phyloP scores from a whole-genome alignment of 2,113 vertebrate genomes.

The Cephalopholis sonnerati region DNA sequence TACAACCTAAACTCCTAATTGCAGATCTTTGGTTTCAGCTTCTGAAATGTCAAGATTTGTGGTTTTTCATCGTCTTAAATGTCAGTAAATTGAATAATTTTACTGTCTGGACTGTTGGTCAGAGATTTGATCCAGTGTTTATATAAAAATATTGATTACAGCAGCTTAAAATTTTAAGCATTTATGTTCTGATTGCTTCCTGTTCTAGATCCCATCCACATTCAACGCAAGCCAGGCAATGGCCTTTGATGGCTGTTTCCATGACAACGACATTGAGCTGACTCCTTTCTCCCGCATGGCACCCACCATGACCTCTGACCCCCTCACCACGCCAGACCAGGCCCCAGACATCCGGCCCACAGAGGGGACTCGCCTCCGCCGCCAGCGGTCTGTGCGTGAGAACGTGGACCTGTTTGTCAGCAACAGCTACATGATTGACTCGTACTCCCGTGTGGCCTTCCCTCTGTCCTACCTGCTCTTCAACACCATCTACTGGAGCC shows the following conservation, averaged over 20 bases:
- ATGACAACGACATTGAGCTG: constrained; percentile 87
- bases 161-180: not conserved
- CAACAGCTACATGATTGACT: constrained; percentile 94
- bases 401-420: constrained; percentile 89
- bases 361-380: constrained; percentile 80
- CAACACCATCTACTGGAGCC: constrained; percentile 94
- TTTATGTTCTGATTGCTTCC: no score
- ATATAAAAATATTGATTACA: not conserved
- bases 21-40: no score
- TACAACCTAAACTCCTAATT: no score
- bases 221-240: constrained; percentile 91
- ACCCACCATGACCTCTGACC: constrained; percentile 60
- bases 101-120: not conserved
- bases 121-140: no score
- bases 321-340: constrained; percentile 44
- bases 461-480: constrained; percentile 92
- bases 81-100: not conserved
- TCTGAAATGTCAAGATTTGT: no score
- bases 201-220: constrained; percentile 85
- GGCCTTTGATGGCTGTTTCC: constrained; percentile 93
- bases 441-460: constrained; percentile 92
- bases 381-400: constrained; percentile 85
- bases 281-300: constrained; percentile 71
- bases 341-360: constrained; percentile 60
- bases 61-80: not conserved